Percentiles rank a stretch among this genome's conserved stretches.
Conservation (phyloP, 2,888 invertebrate genomes). For the Mythimna impura region DNA sequence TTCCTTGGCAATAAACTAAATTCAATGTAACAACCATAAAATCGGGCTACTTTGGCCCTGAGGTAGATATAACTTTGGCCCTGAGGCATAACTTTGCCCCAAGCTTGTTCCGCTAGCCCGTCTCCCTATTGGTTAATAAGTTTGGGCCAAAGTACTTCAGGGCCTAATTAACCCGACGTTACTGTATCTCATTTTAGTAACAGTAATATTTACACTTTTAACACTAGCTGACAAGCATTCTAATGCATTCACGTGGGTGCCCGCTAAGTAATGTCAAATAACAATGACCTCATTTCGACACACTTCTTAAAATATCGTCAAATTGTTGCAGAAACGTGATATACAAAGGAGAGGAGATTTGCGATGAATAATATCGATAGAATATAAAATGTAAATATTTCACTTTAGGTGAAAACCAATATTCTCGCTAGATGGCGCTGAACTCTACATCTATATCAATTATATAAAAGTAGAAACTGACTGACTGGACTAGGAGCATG, state of each 20-base stretch:
- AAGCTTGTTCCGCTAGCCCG: no score
- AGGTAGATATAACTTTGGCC: no score
- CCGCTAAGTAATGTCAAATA: slow-evolving; percentile 55
- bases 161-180: no score
- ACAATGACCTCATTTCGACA: slow-evolving; percentile 63
- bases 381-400: slow-evolving; percentile 12
- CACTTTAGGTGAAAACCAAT: not conserved
- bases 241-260: slow-evolving; percentile 53
- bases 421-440: no score
- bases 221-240: slow-evolving; percentile 44
- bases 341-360: slow-evolving; percentile 19
- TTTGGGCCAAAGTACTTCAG: no score
- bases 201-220: slow-evolving; percentile 21
- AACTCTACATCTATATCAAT: no score
- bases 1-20: not conserved
- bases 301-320: slow-evolving; percentile 52
- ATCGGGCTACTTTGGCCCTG: no score
- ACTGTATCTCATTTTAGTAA: no score
- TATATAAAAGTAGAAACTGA: no score
- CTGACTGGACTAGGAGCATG: no score
- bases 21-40: not conserved
- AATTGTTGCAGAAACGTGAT: slow-evolving; percentile 43
- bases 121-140: no score
- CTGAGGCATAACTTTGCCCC: no score
- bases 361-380: slow-evolving; percentile 26